Evolutionary conservation across 2,797 vertebrate genomes (phyloP).

Genomic region (Fundulus diaphanus): DNA sequence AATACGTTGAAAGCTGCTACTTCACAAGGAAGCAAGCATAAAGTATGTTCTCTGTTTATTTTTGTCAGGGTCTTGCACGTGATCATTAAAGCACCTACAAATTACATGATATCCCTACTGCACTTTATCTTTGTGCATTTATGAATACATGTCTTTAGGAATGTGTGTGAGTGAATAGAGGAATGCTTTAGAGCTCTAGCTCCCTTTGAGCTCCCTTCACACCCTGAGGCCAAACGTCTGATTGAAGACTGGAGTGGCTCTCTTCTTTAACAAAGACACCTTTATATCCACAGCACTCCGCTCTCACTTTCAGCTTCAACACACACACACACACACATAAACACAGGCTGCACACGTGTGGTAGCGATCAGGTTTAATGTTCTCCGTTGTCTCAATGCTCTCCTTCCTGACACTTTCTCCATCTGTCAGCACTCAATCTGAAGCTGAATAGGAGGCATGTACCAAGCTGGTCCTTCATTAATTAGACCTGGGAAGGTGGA

Average conservation of each 20-base stretch:
- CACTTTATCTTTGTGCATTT: conserved; percentile 24
- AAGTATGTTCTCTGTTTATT: conserved; percentile 26
- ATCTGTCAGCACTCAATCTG: conserved; percentile 73
- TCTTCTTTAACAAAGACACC: conserved; percentile 81
- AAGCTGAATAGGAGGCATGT: conserved; percentile 62
- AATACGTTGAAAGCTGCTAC: neutral
- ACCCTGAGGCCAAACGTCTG: conserved; percentile 72
- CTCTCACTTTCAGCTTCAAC: conserved; percentile 58
- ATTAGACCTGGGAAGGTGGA: conserved; percentile 50
- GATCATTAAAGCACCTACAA: conserved; percentile 30
- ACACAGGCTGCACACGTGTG: conserved; percentile 50
- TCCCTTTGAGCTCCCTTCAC: conserved; percentile 63
- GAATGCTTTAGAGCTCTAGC: conserved; percentile 54
- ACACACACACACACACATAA: conserved; percentile 21
- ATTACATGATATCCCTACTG: conserved; percentile 31
- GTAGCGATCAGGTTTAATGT: conserved; percentile 72
- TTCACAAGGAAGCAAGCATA: conserved; percentile 16
- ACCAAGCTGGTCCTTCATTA: conserved; percentile 64
- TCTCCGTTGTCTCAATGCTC: conserved; percentile 73
- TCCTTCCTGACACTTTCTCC: conserved; percentile 72
- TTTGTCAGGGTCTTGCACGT: conserved; percentile 29
- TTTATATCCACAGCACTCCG: conserved; percentile 76
- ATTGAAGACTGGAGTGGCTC: conserved; percentile 72
- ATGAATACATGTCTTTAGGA: conserved; percentile 18
- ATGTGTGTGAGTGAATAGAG: conserved; percentile 44